Evolutionary conservation across 2,113 vertebrate species (phyloP).

Genomic region (Vulpes ferrilata): DNA sequence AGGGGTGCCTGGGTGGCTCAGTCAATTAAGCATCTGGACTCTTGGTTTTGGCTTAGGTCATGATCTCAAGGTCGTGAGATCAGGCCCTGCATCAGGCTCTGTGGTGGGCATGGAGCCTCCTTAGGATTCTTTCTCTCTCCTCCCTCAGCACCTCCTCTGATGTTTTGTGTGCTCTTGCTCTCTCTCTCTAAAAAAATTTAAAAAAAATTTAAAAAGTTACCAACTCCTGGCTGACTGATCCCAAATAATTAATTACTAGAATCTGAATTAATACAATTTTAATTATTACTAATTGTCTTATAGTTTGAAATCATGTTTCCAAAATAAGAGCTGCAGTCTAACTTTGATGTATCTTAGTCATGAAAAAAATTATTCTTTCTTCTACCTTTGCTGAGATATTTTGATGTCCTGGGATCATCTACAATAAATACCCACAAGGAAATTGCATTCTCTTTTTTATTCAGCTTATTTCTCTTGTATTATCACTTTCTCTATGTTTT

Average conservation of each 20-base stretch:
- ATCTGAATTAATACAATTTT: neutral
- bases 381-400: neutral
- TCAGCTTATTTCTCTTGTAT: neutral
- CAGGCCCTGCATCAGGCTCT: neutral
- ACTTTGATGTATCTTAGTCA: neutral
- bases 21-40: neutral
- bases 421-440: neutral
- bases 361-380: neutral
- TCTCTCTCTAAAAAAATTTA: neutral
- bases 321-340: neutral
- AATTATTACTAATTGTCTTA: conserved; percentile 16
- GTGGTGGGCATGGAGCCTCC: neutral
- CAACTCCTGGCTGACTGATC: neutral
- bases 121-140: neutral
- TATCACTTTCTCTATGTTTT: neutral
- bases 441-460: neutral
- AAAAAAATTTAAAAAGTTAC: neutral
- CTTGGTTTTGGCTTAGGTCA: neutral
- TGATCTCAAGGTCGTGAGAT: neutral
- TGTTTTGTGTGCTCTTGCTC: neutral
- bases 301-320: conserved; percentile 35
- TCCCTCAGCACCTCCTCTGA: neutral
- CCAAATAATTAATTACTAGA: neutral
- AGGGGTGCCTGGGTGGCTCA: neutral
- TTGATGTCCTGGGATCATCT: neutral